Base-by-base conservation (phyloP, 2,888 invertebrate species). In the Phaonia tiefii region DNA sequence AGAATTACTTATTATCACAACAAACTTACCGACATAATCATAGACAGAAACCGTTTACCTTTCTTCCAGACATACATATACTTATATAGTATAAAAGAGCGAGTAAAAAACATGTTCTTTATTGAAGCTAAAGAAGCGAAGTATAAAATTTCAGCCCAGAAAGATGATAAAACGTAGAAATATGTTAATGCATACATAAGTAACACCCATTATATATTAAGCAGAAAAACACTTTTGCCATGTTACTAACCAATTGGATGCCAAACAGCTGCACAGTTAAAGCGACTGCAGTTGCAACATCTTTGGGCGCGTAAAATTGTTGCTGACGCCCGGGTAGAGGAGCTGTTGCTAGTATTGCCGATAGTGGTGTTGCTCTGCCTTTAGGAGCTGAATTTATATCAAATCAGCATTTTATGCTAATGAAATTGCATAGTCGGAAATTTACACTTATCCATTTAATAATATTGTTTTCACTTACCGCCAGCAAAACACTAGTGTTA, bases 371-470 rank as follows among this genome's bases (percentile, higher is more conserved):
- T 46, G 46, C 46, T 46, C 46, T 46, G 46, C 46, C 46, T 46
- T 7, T 7, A 46, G 46, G 46, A 13, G n/a, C n/a, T n/a, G 4
- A n/a, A n/a, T n/a, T n/a, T n/a, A n/a, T n/a, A 5, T 46, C 46
- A 11, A 54, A 31, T 46, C 69, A n/a, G 63, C 72, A 54, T 25
- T n/a, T 74, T 83, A 78, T 80, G 80, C 66, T 75, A 83, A 83
- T 83, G 77, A 72, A 83, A 73, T 73, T 83, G 77, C 78, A 75
- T 80, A 80, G 73, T 78, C 69, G 51, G 69, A 72, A 46, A 73
- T 72, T 75, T 70, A 72, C 67, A 75, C 80, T 80, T 76, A 71
- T 44, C 51, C 37, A 54, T n/a, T 58, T 60, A 20, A 3, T 51
- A 31, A 51, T 51, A 67, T 42, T 79, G 63, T 74, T 76, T 72